Conservation (phyloP, 2,888 invertebrate species). For the Steinernema carpocapsae region DNA sequence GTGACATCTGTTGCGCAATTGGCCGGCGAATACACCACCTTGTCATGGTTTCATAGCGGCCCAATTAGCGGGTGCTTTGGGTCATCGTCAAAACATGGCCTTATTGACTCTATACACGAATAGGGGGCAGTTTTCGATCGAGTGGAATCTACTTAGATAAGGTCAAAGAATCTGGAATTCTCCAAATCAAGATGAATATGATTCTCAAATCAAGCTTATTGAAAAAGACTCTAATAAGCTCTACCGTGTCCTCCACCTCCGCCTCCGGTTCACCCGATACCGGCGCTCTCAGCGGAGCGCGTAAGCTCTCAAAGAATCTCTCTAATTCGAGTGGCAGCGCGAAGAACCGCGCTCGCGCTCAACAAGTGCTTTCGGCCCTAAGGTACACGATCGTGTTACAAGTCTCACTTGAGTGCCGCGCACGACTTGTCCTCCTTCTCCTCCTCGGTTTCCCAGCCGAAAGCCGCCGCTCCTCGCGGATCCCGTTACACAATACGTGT, state of each 20-base stretch:
- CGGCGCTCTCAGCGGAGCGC: neutral
- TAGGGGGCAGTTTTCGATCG: no score
- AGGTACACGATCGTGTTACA: conserved; percentile 32
- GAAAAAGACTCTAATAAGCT: no score
- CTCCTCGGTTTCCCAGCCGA: no score
- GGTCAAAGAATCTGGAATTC: no score
- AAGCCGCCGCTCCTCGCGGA: conserved; percentile 24
- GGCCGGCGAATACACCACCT: conserved; percentile 31
- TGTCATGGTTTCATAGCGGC: conserved; percentile 1
- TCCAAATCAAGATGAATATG: no score
- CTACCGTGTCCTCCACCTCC: no score
- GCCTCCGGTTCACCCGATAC: no score
- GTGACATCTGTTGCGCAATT: conserved; percentile 31
- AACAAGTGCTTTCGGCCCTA: conserved; percentile 20
- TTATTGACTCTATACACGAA: no score
- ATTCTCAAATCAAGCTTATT: no score
- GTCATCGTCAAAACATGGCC: no score
- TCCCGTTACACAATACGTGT: conserved; percentile 23
- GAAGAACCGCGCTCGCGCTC: neutral
- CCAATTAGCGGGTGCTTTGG: no score
- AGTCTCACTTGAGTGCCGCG: conserved; percentile 29
- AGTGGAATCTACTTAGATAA: no score
- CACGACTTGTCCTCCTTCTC: conserved; percentile 29
- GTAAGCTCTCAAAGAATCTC: neutral
- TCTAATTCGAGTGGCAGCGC: conserved; percentile 22